Conservation (phyloP, 2,113 vertebrate species). For the Chiloscyllium plagiosum region DNA sequence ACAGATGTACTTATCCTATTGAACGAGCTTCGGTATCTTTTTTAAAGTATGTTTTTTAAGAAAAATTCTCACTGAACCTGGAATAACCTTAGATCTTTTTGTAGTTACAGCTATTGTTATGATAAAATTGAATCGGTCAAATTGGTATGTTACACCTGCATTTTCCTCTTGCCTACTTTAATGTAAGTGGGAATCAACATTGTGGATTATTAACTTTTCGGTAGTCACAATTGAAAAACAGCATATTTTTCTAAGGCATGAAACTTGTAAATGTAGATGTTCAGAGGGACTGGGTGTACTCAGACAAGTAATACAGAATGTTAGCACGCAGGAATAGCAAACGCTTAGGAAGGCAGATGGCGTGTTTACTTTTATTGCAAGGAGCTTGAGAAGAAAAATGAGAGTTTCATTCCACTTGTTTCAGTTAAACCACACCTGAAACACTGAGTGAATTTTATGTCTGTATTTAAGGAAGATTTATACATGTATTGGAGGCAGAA, state of each 20-base stretch:
- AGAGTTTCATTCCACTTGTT: neutral
- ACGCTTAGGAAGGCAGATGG: neutral
- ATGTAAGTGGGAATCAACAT: neutral
- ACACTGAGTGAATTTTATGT: neutral
- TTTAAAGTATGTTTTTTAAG: neutral
- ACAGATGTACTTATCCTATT: neutral
- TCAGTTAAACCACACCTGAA: neutral
- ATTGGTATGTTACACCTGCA: neutral
- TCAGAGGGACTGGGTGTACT: neutral
- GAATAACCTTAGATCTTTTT: neutral
- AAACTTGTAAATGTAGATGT: neutral
- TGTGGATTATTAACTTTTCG: neutral
- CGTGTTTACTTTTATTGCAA: neutral
- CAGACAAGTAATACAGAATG: neutral
- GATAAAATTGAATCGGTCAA: neutral
- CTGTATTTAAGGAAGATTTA: neutral
- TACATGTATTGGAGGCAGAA: neutral
- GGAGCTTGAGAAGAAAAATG: neutral
- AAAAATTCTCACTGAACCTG: neutral
- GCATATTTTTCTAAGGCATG: neutral
- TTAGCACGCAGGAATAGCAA: too few relatives aligned
- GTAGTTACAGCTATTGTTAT: neutral
- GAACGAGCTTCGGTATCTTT: neutral
- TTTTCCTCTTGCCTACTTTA: neutral
- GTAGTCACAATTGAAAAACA: neutral